These are phyloP conservation scores for Nyctibius bracteatus DNA, from an alignment of 2,113 vertebrate species.

Conservation along the genomic window DNA sequence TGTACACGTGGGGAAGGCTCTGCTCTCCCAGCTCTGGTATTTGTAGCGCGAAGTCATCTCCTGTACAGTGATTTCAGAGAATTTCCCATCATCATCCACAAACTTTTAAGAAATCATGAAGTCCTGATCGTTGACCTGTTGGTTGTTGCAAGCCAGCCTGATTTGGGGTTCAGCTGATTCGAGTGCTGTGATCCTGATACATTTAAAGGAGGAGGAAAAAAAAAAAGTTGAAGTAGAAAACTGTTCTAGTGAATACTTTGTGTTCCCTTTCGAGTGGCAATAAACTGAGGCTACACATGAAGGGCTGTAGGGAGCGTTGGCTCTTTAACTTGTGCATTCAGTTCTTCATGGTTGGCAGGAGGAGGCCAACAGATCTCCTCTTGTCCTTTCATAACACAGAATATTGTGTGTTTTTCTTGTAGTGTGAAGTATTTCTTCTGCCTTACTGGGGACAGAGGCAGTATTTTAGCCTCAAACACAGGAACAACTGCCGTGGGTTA, in stretches of 20 bases:
- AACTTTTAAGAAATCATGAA: rapidly evolving
- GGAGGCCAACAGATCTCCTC: neutral
- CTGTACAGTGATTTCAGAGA: neutral
- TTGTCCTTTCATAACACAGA: neutral
- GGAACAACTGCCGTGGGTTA: neutral
- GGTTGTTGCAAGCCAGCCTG: neutral
- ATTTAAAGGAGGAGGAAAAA: neutral
- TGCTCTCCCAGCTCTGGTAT: neutral
- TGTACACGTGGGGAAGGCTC: neutral
- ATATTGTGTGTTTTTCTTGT: neutral
- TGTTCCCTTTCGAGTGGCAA: neutral
- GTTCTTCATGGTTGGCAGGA: neutral
- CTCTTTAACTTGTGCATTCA: neutral
- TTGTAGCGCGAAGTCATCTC: neutral
- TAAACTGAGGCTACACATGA: neutral
- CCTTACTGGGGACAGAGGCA: neutral
- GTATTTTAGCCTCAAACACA: neutral
- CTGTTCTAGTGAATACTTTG: neutral
- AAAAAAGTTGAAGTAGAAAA: neutral
- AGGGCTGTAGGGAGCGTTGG: neutral
- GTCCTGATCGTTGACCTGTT: neutral
- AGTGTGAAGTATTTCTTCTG: neutral
- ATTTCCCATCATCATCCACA: neutral
- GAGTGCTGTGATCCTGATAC: neutral
- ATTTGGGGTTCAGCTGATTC: neutral